These are phyloP conservation scores for Corythornis leucogaster DNA, from an alignment of 2,797 vertebrate genomes.

Conservation along the genomic window DNA sequence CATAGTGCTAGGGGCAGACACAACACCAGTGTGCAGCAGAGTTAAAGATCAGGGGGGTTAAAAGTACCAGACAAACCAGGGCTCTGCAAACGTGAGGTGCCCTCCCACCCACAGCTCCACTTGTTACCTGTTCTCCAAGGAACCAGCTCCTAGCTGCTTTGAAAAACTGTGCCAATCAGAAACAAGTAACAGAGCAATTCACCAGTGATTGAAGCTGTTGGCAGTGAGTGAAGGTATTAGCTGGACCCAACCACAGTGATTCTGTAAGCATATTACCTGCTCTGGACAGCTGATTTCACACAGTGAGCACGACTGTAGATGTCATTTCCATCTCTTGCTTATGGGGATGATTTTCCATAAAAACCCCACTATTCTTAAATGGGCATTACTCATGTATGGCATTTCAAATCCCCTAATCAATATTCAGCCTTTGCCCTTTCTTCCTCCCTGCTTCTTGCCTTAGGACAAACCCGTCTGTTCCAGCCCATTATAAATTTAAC, in stretches of 20 bases:
- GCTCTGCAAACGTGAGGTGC: not conserved
- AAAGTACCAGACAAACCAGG: too few relatives aligned
- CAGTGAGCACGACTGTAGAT: not conserved
- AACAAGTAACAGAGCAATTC: conserved; percentile 33
- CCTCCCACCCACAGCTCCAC: not conserved
- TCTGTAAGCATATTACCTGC: conserved; percentile 41
- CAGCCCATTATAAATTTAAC: conserved; percentile 59
- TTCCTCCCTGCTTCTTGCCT: not conserved
- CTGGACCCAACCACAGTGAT: not conserved
- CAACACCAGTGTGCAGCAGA: too few relatives aligned
- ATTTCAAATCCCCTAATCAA: conserved; percentile 19
- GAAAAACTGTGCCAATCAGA: conserved; percentile 45
- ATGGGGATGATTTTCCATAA: not conserved
- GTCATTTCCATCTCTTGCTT: not conserved
- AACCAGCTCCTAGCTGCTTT: not conserved
- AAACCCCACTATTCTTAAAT: not conserved
- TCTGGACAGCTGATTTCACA: conserved; percentile 25
- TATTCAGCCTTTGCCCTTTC: not conserved
- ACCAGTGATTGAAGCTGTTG: conserved; percentile 14
- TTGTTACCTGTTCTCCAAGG: not conserved
- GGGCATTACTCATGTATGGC: not conserved
- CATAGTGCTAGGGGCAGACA: too few relatives aligned
- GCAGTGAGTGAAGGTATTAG: not conserved
- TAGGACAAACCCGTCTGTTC: conserved; percentile 24
- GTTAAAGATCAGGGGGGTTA: too few relatives aligned